These are phyloP conservation scores for Tribolium freemani DNA, from an alignment of 2,888 invertebrate genomes.

Conservation along the genomic window DNA sequence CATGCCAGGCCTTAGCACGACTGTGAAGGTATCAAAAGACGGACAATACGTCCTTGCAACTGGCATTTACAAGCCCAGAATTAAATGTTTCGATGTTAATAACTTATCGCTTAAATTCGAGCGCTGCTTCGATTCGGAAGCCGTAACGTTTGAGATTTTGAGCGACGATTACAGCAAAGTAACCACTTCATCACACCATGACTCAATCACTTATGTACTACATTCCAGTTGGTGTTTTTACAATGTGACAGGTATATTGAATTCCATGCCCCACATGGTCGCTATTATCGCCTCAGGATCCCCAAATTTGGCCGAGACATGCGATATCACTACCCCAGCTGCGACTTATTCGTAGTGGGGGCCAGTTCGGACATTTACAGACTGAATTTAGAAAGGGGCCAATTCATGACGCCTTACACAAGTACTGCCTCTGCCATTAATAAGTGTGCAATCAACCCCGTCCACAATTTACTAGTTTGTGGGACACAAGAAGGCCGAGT, in stretches of 20 bases:
- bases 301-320: slow-evolving; percentile 97
- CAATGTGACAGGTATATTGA: slow-evolving; percentile 94
- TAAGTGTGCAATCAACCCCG: slow-evolving; percentile 87
- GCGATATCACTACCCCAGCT: slow-evolving; percentile 88
- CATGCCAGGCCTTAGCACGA: slow-evolving; percentile 95
- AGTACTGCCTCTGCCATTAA: slow-evolving; percentile 84
- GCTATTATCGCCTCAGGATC: slow-evolving; percentile 91
- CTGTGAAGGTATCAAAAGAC: slow-evolving; percentile 88
- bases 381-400: slow-evolving; percentile 94
- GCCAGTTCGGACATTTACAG: slow-evolving; percentile 91
- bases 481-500: slow-evolving; percentile 93
- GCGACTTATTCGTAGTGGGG: slow-evolving; percentile 94
- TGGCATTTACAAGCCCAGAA: slow-evolving; percentile 95
- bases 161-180: slow-evolving; percentile 98
- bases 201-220: slow-evolving; percentile 28
- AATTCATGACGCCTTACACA: slow-evolving; percentile 88
- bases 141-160: slow-evolving; percentile 91
- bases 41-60: slow-evolving; percentile 93
- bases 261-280: slow-evolving; percentile 94
- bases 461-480: slow-evolving; percentile 87
- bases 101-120: slow-evolving; percentile 98
- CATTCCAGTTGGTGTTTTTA: slow-evolving; percentile 85
- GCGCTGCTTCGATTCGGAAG: slow-evolving; percentile 96
- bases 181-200: slow-evolving; percentile 46
- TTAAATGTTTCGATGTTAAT: slow-evolving; percentile 96